phyloP scores from a whole-genome alignment of 2,113 vertebrate genomes.

The Turnix velox region DNA sequence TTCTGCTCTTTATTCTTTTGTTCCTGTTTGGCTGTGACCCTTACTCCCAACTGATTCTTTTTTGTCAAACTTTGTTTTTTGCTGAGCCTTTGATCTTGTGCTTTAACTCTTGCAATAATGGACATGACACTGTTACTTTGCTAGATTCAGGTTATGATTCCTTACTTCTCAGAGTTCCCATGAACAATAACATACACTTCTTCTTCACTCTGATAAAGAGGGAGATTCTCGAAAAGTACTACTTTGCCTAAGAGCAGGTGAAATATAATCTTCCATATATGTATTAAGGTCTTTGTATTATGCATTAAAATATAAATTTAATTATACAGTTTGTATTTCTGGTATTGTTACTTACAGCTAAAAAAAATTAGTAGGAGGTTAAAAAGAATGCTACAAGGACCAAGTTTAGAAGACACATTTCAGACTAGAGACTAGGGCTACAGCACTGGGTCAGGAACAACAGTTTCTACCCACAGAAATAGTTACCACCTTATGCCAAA shows the following conservation, averaged over 20 bases:
- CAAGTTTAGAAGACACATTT: not conserved
- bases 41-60: constrained; percentile 26
- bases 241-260: not conserved
- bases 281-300: not conserved
- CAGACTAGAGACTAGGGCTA: not conserved
- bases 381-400: not conserved
- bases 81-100: constrained; percentile 34
- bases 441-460: not conserved
- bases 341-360: too few species aligned
- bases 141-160: not conserved
- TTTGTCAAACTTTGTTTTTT: constrained; percentile 57
- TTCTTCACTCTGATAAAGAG: not conserved
- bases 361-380: not conserved
- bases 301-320: not conserved
- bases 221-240: not conserved
- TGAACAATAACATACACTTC: not conserved
- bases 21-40: constrained; percentile 51
- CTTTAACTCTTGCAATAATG: constrained; percentile 35
- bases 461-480: not conserved
- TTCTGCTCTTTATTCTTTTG: constrained; percentile 54
- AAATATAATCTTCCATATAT: not conserved
- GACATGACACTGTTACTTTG: not conserved
- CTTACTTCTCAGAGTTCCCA: not conserved
- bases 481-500: not conserved
- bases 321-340: not conserved